Percentiles rank a stretch among this genome's conserved stretches.
phyloP scores from a whole-genome alignment of 2,888 invertebrate species.

The Chironomus riparius region DNA sequence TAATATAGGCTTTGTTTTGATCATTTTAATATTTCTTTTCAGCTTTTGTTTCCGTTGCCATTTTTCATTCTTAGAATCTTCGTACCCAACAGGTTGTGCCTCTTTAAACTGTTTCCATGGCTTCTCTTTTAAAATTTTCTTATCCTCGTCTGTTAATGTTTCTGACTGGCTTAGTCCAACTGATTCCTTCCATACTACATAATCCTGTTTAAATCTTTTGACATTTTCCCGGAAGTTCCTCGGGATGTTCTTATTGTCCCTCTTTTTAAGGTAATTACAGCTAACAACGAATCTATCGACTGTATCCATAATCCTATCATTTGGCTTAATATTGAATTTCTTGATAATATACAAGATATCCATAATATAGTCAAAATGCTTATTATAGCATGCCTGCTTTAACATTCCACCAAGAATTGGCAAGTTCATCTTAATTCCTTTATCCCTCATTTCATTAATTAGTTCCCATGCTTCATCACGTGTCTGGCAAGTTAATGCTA shows the following conservation, averaged over 20 bases:
- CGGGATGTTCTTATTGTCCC: slow-evolving; percentile 39
- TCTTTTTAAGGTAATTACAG: slow-evolving; percentile 47
- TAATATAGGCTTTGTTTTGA: slow-evolving; percentile 48
- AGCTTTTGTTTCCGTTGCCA: slow-evolving; percentile 33
- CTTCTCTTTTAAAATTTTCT: slow-evolving; percentile 44
- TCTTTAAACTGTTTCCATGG: slow-evolving; percentile 57
- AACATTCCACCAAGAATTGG: slow-evolving; percentile 69
- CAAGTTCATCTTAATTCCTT: slow-evolving; percentile 58
- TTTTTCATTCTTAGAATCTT: slow-evolving; percentile 36
- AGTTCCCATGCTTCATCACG: slow-evolving; percentile 55
- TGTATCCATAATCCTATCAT: slow-evolving; percentile 51
- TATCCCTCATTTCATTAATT: slow-evolving; percentile 58
- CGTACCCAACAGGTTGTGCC: slow-evolving; percentile 35
- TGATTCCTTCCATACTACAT: slow-evolving; percentile 44
- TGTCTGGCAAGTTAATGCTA: slow-evolving; percentile 68
- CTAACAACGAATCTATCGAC: slow-evolving; percentile 54
- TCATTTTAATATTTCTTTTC: not conserved
- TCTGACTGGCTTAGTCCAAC: slow-evolving; percentile 32
- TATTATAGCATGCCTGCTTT: slow-evolving; percentile 50
- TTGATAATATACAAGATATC: slow-evolving; percentile 58
- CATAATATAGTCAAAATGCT: slow-evolving; percentile 57
- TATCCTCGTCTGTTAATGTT: slow-evolving; percentile 38
- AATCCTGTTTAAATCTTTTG: slow-evolving; percentile 43
- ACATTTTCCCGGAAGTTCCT: slow-evolving; percentile 39
- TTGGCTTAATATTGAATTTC: slow-evolving; percentile 53